Evolutionary conservation across 1,140 invertebrate genomes (phyloP).

Genomic region (Odontomachus brunneus): DNA sequence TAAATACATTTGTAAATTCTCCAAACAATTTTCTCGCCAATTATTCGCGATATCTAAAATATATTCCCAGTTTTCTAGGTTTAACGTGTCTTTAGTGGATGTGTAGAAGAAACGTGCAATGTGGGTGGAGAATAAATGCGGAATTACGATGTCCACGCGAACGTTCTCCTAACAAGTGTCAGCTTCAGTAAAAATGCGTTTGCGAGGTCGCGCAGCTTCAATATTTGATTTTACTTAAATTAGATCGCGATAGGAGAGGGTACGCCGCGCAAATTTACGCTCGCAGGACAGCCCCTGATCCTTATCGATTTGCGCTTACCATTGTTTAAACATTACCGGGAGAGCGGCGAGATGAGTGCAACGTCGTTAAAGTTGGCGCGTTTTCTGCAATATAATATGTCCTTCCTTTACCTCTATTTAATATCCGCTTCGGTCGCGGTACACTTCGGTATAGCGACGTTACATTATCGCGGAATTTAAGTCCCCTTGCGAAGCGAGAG

Average conservation of each 20-base stretch:
- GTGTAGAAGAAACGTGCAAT: not conserved
- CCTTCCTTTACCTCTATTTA: constrained; percentile 42
- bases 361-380: constrained; percentile 11
- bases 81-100: constrained; percentile 14
- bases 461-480: constrained; percentile 41
- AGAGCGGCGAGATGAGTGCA: constrained; percentile 14
- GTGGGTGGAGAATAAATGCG: not conserved
- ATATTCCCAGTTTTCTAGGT: not conserved
- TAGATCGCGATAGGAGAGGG: constrained; percentile 55
- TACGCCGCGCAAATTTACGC: constrained; percentile 24
- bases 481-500: constrained; percentile 5
- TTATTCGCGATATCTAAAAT: not conserved
- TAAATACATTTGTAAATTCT: not conserved
- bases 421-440: constrained; percentile 22
- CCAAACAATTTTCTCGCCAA: not conserved
- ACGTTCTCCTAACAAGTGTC: constrained; percentile 49
- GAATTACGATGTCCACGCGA: constrained; percentile 51
- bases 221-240: constrained; percentile 69
- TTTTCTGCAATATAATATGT: constrained; percentile 13
- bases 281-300: constrained; percentile 8
- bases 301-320: constrained; percentile 37
- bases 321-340: constrained; percentile 47
- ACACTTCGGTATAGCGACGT: not conserved
- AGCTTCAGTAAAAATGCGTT: constrained; percentile 58
- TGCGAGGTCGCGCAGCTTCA: constrained; percentile 24